phyloP scores from a whole-genome alignment of 2,113 vertebrate genomes.

The Tragelaphus imberbis region DNA sequence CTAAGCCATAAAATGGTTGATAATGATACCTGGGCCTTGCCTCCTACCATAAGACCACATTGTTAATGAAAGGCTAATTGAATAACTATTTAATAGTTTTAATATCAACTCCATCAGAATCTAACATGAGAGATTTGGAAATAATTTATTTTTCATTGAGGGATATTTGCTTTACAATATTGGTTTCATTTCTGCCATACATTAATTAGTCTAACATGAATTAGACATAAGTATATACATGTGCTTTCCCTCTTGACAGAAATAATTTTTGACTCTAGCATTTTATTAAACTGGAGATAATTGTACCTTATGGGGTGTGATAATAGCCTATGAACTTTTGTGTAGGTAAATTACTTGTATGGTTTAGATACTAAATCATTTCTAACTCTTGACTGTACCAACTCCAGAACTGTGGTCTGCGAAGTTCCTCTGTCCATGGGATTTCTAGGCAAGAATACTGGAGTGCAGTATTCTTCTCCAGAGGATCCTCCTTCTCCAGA shows the following conservation, averaged over 20 bases:
- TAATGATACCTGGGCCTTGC: fast-evolving
- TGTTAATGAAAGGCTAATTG: not conserved
- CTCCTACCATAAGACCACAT: no score
- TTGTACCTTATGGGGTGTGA: not conserved
- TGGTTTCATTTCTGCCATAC: no score
- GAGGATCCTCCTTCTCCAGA: not conserved
- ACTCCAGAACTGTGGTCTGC: not conserved
- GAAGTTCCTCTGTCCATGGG: not conserved
- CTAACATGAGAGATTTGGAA: not conserved
- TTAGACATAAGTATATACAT: not conserved
- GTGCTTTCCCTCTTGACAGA: not conserved
- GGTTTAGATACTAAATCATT: not conserved
- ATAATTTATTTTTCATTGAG: no score
- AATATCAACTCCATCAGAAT: not conserved
- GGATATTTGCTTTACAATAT: no score
- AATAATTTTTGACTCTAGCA: not conserved
- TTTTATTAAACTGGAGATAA: not conserved
- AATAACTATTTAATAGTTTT: not conserved
- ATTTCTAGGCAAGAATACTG: not conserved
- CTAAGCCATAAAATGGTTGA: fast-evolving
- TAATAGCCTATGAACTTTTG: not conserved
- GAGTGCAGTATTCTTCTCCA: not conserved
- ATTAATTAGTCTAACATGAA: no score
- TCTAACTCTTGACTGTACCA: not conserved
- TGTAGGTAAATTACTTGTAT: not conserved